Conservation (phyloP, 1,140 invertebrate genomes). For the Chironomus striatipennis region DNA sequence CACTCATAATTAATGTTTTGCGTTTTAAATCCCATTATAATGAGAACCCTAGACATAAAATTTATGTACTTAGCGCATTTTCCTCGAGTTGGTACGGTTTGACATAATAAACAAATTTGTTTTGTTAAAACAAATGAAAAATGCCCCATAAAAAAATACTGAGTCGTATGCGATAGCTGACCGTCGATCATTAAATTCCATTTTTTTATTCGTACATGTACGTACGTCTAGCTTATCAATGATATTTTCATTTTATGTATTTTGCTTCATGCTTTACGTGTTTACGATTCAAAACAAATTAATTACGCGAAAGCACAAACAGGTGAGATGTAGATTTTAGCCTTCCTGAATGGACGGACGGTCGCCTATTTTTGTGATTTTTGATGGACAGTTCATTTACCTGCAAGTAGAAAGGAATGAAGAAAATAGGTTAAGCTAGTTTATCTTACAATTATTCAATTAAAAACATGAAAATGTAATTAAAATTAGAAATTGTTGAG, state of each 20-base stretch:
- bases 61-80: too few relatives aligned
- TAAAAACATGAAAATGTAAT: conserved; percentile 1
- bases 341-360: too few relatives aligned
- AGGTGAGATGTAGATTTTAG: not conserved
- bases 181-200: too few relatives aligned
- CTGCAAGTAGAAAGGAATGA: not conserved
- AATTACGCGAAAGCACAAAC: conserved; percentile 1
- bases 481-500: not conserved
- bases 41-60: not conserved
- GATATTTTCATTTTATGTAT: too few relatives aligned
- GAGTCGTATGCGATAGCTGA: too few relatives aligned
- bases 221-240: too few relatives aligned
- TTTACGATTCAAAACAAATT: conserved; percentile 6
- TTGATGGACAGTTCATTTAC: conserved; percentile 5
- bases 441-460: not conserved
- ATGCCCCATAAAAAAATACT: too few relatives aligned
- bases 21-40: conserved; percentile 21
- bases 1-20: conserved; percentile 21
- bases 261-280: too few relatives aligned
- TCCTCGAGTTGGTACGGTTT: not conserved
- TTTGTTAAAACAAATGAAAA: not conserved
- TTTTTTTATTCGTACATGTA: too few relatives aligned
- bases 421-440: not conserved
- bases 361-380: not conserved
- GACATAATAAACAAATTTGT: conserved; percentile 11